A percentile compares a stretch with the other conserved stretches of the same genome.
phyloP scores from a whole-genome alignment of 2,888 invertebrate species.

The Danaus chrysippus region DNA sequence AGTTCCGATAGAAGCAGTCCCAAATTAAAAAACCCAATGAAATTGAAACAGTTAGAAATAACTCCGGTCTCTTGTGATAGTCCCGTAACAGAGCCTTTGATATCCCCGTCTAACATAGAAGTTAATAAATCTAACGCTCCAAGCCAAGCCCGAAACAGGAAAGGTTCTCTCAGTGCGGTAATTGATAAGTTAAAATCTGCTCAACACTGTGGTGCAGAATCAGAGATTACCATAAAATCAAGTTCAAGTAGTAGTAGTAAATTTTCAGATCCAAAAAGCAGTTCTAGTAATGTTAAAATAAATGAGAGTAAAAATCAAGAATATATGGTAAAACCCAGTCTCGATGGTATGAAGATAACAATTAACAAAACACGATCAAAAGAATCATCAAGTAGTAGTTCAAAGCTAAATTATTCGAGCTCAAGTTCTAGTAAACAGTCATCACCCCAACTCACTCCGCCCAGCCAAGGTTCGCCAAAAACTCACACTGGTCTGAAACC shows the following conservation, averaged over 20 bases:
- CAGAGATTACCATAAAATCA: slow-evolving; percentile 70
- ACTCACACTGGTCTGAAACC: slow-evolving; percentile 91
- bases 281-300: slow-evolving; percentile 57
- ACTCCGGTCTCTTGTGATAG: slow-evolving; percentile 76
- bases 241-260: slow-evolving; percentile 63
- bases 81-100: slow-evolving; percentile 63
- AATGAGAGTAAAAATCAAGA: slow-evolving; percentile 84
- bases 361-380: slow-evolving; percentile 92
- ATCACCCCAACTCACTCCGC: slow-evolving; percentile 68
- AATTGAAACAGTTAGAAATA: slow-evolving; percentile 83
- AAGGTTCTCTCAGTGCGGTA: slow-evolving; percentile 89
- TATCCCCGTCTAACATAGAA: slow-evolving; percentile 77
- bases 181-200: slow-evolving; percentile 92
- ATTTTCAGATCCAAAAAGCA: slow-evolving; percentile 73
- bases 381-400: slow-evolving; percentile 78
- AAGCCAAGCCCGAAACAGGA: slow-evolving; percentile 82
- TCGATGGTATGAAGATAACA: slow-evolving; percentile 93
- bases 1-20: slow-evolving; percentile 81
- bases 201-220: slow-evolving; percentile 81
- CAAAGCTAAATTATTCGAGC: slow-evolving; percentile 67
- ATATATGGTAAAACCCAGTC: slow-evolving; percentile 93
- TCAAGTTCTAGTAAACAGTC: slow-evolving; percentile 71
- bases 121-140: slow-evolving; percentile 80
- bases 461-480: slow-evolving; percentile 84
- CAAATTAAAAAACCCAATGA: slow-evolving; percentile 83